Base-by-base conservation (phyloP, 2,888 invertebrate genomes). In the Ypsolopha sequella region DNA sequence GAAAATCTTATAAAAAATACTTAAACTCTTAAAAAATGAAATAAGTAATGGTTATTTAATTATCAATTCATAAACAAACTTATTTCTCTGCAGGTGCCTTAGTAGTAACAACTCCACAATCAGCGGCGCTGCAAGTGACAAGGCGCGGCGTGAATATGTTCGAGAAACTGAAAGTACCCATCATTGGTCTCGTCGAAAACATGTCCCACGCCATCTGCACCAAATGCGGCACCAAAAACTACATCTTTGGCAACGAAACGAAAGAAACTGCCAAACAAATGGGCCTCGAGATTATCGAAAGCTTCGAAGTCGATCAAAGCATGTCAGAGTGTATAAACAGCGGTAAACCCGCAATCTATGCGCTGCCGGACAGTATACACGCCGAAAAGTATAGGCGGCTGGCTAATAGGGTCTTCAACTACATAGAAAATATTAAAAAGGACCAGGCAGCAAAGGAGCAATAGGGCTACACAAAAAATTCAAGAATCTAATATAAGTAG, bases 91-190 rank as follows among this genome's bases (percentile, higher is more conserved):
- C 69, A 92, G 94, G 95, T 13, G 95, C 93, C 6, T 68, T 98
- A n/a, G 82, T 98, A 48, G 95, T 98, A 0, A 96, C 97, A 7
- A 98, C 97, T 0, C 97, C 98, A 0, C 98, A 98, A 73, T 91
- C 90, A 51, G 93, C 96, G 2, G 94, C 98, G 0, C 70, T 97
- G 6, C 91, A 96, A 68, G 96, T 98, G 33, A 94, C 96, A 0
- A 88, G 91, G 62, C 89, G 95, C 60, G 97, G 97, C 9, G 92
- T 94, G 0, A 91, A 91, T 60, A 97, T 98, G 97, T 95, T 96
- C 65, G 88, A 91, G 55, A 96, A 93, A 70, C 86, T 97, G 1
- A 89, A 91, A 56, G 90, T 96, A 7, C 95, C 95, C 0, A 89
- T 97, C 41, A 88, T 95, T 47, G 98, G 98, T n/a, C 72, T 97